These are phyloP conservation scores for Syrmaticus mikado DNA, from an alignment of 2,113 vertebrate species.

Conservation along the genomic window DNA sequence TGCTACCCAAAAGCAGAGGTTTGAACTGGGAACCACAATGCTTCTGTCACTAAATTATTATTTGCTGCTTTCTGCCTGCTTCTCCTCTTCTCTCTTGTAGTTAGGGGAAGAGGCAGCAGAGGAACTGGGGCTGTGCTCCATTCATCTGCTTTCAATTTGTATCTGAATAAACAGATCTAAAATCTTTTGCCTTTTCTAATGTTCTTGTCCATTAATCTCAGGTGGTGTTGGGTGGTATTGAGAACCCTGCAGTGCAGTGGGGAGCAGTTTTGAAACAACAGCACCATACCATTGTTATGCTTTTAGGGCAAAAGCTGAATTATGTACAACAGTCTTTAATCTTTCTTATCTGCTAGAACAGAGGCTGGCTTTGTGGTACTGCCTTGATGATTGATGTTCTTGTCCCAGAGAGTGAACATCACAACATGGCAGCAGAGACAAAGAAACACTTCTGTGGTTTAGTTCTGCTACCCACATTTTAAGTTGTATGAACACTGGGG, in stretches of 20 bases:
- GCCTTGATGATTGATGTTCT: too few relatives aligned
- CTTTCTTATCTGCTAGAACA: fast-evolving
- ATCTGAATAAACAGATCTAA: slow-evolving; percentile 68
- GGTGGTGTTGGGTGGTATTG: too few relatives aligned
- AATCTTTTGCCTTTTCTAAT: neutral
- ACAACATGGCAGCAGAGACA: neutral
- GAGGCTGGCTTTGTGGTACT: neutral
- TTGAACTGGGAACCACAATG: slow-evolving; percentile 59
- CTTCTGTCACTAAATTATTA: slow-evolving; percentile 72
- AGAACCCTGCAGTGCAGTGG: neutral
- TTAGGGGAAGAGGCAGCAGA: slow-evolving; percentile 56
- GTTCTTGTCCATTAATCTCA: neutral
- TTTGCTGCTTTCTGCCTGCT: slow-evolving; percentile 58
- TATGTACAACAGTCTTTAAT: neutral
- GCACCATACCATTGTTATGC: neutral
- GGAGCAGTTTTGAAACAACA: fast-evolving
- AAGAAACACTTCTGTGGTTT: too few relatives aligned
- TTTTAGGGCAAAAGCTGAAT: neutral
- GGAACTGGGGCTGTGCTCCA: slow-evolving; percentile 59
- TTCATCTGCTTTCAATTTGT: slow-evolving; percentile 71
- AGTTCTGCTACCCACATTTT: neutral
- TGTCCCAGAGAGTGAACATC: neutral
- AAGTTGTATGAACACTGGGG: neutral
- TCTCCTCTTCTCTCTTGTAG: slow-evolving; percentile 9
- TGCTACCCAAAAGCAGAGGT: slow-evolving; percentile 45